Conservation (phyloP, 2,888 invertebrate genomes). For the Diarsia mendica region DNA sequence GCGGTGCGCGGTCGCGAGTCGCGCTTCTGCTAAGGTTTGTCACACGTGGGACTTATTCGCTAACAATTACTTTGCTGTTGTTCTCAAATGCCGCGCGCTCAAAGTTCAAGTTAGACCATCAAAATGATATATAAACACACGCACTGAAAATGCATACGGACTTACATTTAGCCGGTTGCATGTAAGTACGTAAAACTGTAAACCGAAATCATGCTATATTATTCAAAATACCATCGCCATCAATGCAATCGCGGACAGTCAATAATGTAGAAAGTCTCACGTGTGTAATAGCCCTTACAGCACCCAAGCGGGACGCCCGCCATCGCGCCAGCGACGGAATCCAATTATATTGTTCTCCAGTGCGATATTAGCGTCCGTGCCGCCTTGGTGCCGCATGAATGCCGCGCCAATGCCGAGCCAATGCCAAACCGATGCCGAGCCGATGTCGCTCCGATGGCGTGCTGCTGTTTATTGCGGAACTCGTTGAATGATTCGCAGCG, state of each 20-base stretch:
- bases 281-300: conserved; percentile 44
- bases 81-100: background rate
- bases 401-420: conserved; percentile 4
- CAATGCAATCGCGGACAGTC: conserved; percentile 5
- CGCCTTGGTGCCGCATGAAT: background rate
- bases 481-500: conserved; percentile 57
- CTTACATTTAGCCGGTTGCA: background rate
- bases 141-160: background rate
- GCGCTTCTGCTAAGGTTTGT: background rate
- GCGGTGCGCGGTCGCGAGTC: conserved; percentile 3
- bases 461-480: conserved; percentile 59
- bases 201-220: background rate
- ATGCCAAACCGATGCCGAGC: conserved; percentile 2
- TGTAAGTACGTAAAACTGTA: background rate
- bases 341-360: conserved; percentile 65
- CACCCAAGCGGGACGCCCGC: conserved; percentile 55
- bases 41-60: background rate
- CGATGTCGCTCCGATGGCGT: conserved; percentile 16
- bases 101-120: background rate
- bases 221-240: background rate
- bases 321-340: conserved; percentile 61
- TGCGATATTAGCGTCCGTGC: conserved; percentile 54
- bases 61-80: background rate
- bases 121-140: background rate
- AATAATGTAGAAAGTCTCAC: conserved; percentile 19